phyloP scores from a whole-genome alignment of 2,888 invertebrate species.

The Diloba caeruleocephala region DNA sequence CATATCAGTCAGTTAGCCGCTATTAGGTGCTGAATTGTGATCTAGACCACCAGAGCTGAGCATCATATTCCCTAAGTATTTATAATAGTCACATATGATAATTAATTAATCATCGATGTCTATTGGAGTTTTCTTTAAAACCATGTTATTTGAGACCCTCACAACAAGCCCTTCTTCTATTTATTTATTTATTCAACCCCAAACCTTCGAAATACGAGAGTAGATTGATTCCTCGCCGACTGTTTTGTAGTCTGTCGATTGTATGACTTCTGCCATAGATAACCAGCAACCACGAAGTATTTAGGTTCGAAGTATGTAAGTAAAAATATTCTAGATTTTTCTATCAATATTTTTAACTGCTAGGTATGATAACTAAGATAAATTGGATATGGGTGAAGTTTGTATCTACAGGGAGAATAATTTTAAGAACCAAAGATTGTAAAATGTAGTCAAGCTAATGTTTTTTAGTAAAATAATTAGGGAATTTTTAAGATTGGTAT shows the following conservation, averaged over 20 bases:
- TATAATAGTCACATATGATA: too few relatives aligned
- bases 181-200: not conserved
- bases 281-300: conserved; percentile 10
- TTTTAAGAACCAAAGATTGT: conserved; percentile 57
- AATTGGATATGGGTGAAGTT: conserved; percentile 5
- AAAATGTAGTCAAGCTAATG: conserved; percentile 15
- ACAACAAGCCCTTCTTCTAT: too few relatives aligned
- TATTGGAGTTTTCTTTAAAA: too few relatives aligned
- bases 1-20: too few relatives aligned
- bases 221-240: conserved; percentile 6
- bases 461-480: too few relatives aligned
- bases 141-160: too few relatives aligned
- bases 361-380: conserved; percentile 3
- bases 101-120: too few relatives aligned
- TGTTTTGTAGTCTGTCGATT: conserved; percentile 17
- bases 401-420: conserved; percentile 63
- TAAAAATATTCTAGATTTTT: conserved; percentile 42
- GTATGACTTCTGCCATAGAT: conserved; percentile 17
- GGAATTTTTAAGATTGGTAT: conserved; percentile 21
- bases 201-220: conserved; percentile 11
- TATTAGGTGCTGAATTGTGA: too few relatives aligned
- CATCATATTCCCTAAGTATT: too few relatives aligned
- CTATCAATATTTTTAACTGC: conserved; percentile 43
- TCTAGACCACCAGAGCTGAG: too few relatives aligned
- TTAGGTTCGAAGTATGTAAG: conserved; percentile 5